Evolutionary conservation across 2,888 invertebrate genomes (phyloP).

Genomic region (Machimus atricapillus): DNA sequence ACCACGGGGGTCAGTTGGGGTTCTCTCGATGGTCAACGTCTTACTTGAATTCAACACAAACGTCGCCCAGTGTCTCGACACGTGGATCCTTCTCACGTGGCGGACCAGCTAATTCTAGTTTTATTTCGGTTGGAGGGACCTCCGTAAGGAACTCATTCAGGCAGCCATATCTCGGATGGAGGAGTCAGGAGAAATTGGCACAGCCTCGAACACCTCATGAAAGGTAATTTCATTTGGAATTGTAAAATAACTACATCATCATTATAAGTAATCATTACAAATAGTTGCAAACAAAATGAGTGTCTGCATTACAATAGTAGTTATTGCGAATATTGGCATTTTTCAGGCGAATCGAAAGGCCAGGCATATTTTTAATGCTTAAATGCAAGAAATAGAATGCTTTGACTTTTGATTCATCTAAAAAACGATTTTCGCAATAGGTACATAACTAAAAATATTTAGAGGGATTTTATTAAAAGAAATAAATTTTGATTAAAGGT

Average conservation of each 20-base stretch:
- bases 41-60: conserved; percentile 76
- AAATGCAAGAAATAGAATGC: no score
- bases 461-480: no score
- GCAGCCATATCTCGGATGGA: conserved; percentile 90
- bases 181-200: conserved; percentile 83
- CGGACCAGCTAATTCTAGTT: conserved; percentile 61
- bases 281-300: background rate
- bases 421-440: no score
- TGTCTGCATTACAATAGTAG: no score
- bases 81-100: conserved; percentile 74
- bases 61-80: conserved; percentile 77
- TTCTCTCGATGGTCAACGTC: conserved; percentile 74
- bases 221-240: conserved; percentile 62
- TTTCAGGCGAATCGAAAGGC: no score
- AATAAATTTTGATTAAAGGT: no score
- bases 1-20: conserved; percentile 60
- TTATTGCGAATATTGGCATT: no score
- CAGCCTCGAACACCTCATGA: conserved; percentile 85
- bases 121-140: conserved; percentile 69
- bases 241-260: background rate
- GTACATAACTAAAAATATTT: no score
- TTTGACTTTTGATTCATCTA: no score
- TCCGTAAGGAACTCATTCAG: conserved; percentile 70
- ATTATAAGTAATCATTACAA: background rate
- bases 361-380: no score